phyloP scores from a whole-genome alignment of 2,113 vertebrate species.

The Cyprinodon tularosa region DNA sequence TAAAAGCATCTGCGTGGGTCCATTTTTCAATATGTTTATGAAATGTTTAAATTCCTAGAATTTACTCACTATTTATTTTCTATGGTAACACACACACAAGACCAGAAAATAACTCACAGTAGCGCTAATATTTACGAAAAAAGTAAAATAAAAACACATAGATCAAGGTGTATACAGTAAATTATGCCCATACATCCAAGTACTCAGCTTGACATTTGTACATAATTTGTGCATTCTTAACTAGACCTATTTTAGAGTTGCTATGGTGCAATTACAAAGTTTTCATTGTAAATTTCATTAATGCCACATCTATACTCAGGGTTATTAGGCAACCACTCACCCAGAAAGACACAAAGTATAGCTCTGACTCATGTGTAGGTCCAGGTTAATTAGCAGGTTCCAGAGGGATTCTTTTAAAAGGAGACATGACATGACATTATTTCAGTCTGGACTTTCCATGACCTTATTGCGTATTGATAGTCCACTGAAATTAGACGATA shows the following conservation, averaged over 20 bases:
- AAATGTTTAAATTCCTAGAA: too few relatives aligned
- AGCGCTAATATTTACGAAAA: too few relatives aligned
- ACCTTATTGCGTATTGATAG: slow-evolving; percentile 44
- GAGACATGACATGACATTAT: slow-evolving; percentile 14
- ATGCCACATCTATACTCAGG: slow-evolving; percentile 44
- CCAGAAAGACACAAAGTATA: slow-evolving; percentile 7
- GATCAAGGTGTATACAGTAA: too few relatives aligned
- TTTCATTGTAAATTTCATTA: slow-evolving; percentile 3
- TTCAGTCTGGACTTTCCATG: slow-evolving; percentile 22
- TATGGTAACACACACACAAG: too few relatives aligned
- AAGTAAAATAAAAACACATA: too few relatives aligned
- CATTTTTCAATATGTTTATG: too few relatives aligned
- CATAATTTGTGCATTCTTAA: background rate
- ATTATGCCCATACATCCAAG: background rate
- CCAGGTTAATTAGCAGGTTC: slow-evolving; percentile 40
- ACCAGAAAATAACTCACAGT: too few relatives aligned
- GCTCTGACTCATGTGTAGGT: background rate
- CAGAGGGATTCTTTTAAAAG: slow-evolving; percentile 29
- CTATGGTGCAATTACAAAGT: background rate
- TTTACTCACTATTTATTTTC: too few relatives aligned
- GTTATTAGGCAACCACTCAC: slow-evolving; percentile 40
- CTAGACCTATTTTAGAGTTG: background rate
- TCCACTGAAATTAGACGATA: slow-evolving; percentile 43
- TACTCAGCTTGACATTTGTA: background rate
- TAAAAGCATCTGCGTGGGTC: too few relatives aligned